phyloP scores from a whole-genome alignment of 2,113 vertebrate species.

The Dissostichus mawsoni region DNA sequence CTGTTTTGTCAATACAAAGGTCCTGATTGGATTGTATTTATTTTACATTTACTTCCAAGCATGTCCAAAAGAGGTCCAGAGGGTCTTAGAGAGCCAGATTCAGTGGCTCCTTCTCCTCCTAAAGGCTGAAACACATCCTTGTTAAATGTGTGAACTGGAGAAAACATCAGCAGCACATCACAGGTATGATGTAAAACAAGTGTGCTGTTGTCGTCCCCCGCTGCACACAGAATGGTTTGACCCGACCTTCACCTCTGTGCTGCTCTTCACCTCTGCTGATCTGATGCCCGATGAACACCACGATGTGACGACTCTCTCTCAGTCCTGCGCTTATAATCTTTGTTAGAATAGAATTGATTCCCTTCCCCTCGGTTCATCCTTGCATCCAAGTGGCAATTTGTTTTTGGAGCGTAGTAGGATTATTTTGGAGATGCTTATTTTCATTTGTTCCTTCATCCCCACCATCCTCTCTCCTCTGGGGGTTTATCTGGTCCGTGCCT shows the following conservation, averaged over 20 bases:
- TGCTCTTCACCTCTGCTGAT: conserved; percentile 1
- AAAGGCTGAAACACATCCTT: too few species aligned
- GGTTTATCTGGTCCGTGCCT: conserved; percentile 34
- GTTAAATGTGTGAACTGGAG: conserved; percentile 32
- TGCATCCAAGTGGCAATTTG: conserved; percentile 69
- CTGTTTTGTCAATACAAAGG: too few species aligned
- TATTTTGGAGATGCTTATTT: conserved; percentile 55
- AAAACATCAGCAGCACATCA: conserved; percentile 14
- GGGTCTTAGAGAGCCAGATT: not conserved
- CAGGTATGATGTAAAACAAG: conserved; percentile 3
- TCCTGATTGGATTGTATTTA: too few species aligned
- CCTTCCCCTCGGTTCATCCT: conserved; percentile 44
- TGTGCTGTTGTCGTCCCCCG: not conserved
- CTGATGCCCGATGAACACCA: too few species aligned
- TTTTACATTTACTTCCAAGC: too few species aligned
- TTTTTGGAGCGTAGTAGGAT: conserved; percentile 67
- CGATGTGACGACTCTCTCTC: not conserved
- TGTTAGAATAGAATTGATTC: not conserved
- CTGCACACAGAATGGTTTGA: not conserved
- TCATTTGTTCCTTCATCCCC: conserved; percentile 23
- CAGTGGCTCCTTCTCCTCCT: conserved; percentile 5
- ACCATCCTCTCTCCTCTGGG: conserved; percentile 5
- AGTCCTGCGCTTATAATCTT: not conserved
- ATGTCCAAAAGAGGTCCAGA: too few species aligned
- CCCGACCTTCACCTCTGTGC: conserved; percentile 14